phyloP scores from a whole-genome alignment of 2,888 invertebrate genomes.

The Phyllotreta cruciferae region DNA sequence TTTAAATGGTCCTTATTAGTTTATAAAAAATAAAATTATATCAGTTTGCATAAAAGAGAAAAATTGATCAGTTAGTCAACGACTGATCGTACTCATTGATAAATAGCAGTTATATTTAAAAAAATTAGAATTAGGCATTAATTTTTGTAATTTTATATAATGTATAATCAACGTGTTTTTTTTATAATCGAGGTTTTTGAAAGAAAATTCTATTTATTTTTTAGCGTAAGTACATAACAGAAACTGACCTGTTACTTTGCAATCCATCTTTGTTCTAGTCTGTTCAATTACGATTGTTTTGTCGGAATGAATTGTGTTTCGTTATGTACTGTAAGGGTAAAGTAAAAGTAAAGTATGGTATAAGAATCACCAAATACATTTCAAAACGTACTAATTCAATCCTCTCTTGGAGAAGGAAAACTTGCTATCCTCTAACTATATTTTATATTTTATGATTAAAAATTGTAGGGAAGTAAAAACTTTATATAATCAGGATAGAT shows the following conservation, averaged over 20 bases:
- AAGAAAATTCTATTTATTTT: conserved; percentile 1
- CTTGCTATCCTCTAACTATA: too few relatives aligned
- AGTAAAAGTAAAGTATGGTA: neutral
- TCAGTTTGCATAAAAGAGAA: too few relatives aligned
- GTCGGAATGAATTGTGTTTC: neutral
- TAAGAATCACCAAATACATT: conserved; percentile 10
- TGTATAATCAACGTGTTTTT: conserved; percentile 5
- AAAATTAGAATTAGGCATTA: conserved; percentile 11
- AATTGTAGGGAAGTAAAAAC: too few relatives aligned
- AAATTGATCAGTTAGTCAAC: too few relatives aligned
- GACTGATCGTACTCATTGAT: conserved; percentile 2
- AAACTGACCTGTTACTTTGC: conserved; percentile 1
- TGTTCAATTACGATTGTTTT: neutral
- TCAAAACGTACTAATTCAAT: neutral
- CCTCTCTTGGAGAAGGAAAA: too few relatives aligned
- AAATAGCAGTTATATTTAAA: conserved; percentile 2
- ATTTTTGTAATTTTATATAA: conserved; percentile 16
- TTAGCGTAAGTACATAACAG: conserved; percentile 5
- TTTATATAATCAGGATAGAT: neutral
- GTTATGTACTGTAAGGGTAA: conserved; percentile 13
- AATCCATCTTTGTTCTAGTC: conserved; percentile 6
- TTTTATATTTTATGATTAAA: too few relatives aligned
- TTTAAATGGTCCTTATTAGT: too few relatives aligned
- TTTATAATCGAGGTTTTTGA: conserved; percentile 10
- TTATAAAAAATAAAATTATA: too few relatives aligned